Evolutionary conservation across 2,113 vertebrate species (phyloP).

Genomic region (Colius striatus): DNA sequence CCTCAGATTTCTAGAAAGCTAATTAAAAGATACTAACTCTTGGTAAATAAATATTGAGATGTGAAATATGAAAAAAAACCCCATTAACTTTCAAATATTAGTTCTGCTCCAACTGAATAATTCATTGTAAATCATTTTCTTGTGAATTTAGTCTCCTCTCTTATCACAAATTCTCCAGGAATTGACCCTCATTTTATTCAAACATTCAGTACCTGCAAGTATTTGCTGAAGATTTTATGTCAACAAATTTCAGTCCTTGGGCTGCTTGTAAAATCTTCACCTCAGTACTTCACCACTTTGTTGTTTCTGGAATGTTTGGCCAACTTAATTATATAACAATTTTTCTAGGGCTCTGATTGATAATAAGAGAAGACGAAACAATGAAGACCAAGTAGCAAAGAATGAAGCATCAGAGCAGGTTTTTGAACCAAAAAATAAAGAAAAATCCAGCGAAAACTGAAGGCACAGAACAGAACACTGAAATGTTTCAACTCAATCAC

Average conservation of each 20-base stretch:
- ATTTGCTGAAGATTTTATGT: conserved; percentile 39
- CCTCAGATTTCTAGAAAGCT: background rate
- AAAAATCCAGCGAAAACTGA: background rate
- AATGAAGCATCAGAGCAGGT: background rate
- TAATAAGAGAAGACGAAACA: background rate
- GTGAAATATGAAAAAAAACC: background rate
- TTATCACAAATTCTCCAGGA: background rate
- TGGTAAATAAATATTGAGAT: background rate
- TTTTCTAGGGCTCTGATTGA: background rate
- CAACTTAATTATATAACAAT: background rate
- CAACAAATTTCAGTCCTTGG: background rate
- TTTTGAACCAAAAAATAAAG: background rate
- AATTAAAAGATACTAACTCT: background rate
- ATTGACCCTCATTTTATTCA: conserved; percentile 10
- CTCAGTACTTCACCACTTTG: background rate
- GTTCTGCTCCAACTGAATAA: background rate
- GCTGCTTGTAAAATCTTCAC: background rate
- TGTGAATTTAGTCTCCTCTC: background rate
- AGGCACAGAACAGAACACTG: background rate
- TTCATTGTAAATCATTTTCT: background rate
- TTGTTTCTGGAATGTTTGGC: background rate
- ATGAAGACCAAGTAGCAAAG: background rate
- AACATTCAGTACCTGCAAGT: conserved; percentile 37
- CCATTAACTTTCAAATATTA: background rate
- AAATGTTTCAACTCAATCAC: background rate